Evolutionary conservation across 2,888 invertebrate species (phyloP).

Genomic region (Eristalinus sepulchralis): DNA sequence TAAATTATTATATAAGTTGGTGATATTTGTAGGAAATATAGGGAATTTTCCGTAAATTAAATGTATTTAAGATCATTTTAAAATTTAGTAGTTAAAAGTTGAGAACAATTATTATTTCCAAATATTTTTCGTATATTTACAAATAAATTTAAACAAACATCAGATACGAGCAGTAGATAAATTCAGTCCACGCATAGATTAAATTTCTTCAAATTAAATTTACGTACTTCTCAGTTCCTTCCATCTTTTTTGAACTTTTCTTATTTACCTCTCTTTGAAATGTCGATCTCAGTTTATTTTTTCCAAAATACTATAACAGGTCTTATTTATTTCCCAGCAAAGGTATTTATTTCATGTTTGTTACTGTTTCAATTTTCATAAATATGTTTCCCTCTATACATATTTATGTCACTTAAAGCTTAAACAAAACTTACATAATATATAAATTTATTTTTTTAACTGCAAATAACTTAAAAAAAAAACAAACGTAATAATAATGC

Average conservation of each 20-base stretch:
- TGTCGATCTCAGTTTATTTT: not conserved
- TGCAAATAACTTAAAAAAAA: constrained; percentile 26
- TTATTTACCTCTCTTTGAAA: not conserved
- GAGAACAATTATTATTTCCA: not conserved
- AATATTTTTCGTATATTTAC: not conserved
- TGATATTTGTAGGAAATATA: too few species aligned
- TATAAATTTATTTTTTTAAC: constrained; percentile 6
- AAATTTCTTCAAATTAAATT: not conserved
- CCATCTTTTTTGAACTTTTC: not conserved
- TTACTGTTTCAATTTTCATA: constrained; percentile 67
- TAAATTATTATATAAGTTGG: too few species aligned
- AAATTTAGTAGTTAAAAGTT: not conserved
- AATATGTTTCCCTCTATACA: not conserved
- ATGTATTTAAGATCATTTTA: too few species aligned
- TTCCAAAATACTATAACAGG: not conserved
- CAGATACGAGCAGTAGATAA: not conserved
- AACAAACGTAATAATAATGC: constrained; percentile 48
- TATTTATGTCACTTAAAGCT: not conserved
- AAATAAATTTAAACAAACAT: not conserved
- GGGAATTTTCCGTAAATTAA: too few species aligned
- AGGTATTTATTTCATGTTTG: constrained; percentile 62
- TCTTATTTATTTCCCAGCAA: constrained; percentile 2
- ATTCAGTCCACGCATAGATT: not conserved
- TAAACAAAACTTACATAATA: not conserved
- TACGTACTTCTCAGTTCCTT: not conserved